These are phyloP conservation scores for Gymnobelideus leadbeateri DNA, from an alignment of 2,113 vertebrate genomes.

Conservation along the genomic window DNA sequence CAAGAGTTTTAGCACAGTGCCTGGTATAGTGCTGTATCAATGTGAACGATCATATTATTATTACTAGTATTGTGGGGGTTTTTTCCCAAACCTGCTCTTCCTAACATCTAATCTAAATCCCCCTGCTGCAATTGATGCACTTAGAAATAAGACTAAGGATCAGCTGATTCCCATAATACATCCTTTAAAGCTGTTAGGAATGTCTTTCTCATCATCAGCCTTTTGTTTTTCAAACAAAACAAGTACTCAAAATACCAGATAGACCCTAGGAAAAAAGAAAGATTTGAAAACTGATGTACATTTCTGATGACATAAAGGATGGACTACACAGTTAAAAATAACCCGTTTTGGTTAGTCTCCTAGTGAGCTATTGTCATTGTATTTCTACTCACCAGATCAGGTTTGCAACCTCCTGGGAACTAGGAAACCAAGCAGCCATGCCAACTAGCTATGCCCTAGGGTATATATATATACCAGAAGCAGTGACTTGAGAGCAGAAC, in stretches of 20 bases:
- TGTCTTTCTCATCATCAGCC: slow-evolving; percentile 21
- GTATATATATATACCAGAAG: neutral
- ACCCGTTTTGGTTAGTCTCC: slow-evolving; percentile 3
- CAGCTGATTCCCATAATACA: neutral
- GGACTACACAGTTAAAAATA: slow-evolving; percentile 51
- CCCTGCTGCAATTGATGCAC: slow-evolving; percentile 5
- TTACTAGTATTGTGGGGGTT: neutral
- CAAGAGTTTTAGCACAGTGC: neutral
- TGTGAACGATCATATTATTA: neutral
- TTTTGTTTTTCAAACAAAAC: slow-evolving; percentile 48
- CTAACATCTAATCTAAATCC: neutral
- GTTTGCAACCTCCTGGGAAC: neutral
- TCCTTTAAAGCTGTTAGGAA: slow-evolving; percentile 14
- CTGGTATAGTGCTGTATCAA: neutral
- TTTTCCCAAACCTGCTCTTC: neutral
- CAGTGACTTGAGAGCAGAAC: neutral
- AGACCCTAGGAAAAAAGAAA: slow-evolving; percentile 31
- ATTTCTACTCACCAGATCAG: neutral
- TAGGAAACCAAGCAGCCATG: neutral
- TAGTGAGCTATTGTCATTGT: neutral
- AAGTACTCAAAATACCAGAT: slow-evolving; percentile 34
- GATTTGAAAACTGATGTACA: slow-evolving; percentile 44
- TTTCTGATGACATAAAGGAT: slow-evolving; percentile 42
- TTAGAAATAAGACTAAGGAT: neutral
- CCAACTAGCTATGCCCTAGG: neutral